phyloP scores from a whole-genome alignment of 2,888 invertebrate species.

The Pherbina coryleti region DNA sequence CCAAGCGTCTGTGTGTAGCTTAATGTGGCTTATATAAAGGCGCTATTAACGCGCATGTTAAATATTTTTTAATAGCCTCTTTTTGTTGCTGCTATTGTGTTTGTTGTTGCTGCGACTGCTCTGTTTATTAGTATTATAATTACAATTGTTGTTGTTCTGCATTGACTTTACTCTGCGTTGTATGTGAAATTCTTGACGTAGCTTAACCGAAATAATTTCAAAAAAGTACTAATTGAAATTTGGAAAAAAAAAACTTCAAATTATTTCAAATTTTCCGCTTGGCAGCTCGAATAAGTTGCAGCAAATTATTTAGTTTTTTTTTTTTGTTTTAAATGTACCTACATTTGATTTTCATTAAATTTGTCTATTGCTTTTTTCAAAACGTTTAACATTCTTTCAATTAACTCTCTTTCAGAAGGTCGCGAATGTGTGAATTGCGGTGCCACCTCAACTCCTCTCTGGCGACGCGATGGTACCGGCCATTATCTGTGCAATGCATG shows the following conservation, averaged over 20 bases:
- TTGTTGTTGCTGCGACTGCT: background rate
- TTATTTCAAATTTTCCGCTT: background rate
- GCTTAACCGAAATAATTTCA: background rate
- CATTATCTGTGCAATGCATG: conserved; percentile 99
- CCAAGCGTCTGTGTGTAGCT: background rate
- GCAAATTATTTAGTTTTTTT: background rate
- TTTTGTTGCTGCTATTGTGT: background rate
- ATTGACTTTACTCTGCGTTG: background rate
- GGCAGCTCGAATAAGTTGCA: background rate
- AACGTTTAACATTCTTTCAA: background rate
- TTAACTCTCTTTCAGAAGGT: conserved; percentile 78
- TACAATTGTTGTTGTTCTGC: background rate
- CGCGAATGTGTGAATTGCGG: conserved; percentile 99
- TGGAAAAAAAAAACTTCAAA: background rate
- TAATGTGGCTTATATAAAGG: background rate
- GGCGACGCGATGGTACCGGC: conserved; percentile 96
- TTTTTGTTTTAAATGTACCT: background rate
- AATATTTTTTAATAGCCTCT: conserved; percentile 27
- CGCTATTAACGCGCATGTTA: conserved; percentile 62
- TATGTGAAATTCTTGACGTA: background rate
- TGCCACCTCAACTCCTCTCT: conserved; percentile 96
- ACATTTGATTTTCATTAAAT: background rate
- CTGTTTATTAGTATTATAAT: background rate
- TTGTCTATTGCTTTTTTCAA: background rate
- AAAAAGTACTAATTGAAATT: background rate